Conservation (phyloP, 2,113 vertebrate genomes). For the Euleptes europaea region DNA sequence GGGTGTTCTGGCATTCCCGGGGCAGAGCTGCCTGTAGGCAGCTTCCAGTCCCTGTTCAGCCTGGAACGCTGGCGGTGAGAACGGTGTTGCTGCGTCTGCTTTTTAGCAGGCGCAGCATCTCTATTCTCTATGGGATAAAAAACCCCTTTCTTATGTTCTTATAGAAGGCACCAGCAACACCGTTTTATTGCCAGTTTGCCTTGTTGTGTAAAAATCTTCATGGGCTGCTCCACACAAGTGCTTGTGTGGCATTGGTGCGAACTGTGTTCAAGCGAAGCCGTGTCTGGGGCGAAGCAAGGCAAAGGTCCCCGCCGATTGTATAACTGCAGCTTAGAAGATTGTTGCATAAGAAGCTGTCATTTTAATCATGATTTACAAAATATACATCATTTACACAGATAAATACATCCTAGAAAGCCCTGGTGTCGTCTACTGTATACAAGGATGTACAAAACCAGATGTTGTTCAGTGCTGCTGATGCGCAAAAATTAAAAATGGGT, state of each 20-base stretch:
- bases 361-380: conserved; percentile 4
- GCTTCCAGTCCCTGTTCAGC: too few relatives aligned
- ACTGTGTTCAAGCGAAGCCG: neutral
- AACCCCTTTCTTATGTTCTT: too few relatives aligned
- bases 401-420: neutral
- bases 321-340: too few relatives aligned
- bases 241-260: neutral
- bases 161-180: too few relatives aligned
- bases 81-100: too few relatives aligned
- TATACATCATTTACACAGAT: conserved; percentile 6
- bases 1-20: too few relatives aligned
- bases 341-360: neutral
- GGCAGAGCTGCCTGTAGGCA: too few relatives aligned
- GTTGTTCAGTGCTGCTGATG: neutral
- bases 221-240: neutral
- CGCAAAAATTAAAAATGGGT: neutral
- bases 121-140: too few relatives aligned
- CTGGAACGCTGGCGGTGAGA: too few relatives aligned
- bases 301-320: neutral
- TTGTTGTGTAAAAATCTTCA: neutral
- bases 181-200: too few relatives aligned
- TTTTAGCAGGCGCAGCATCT: too few relatives aligned
- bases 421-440: neutral
- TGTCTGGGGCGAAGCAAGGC: neutral
- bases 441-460: neutral